Base-by-base conservation (phyloP, 2,888 invertebrate species). In the Coronaproctus castanopsis region DNA sequence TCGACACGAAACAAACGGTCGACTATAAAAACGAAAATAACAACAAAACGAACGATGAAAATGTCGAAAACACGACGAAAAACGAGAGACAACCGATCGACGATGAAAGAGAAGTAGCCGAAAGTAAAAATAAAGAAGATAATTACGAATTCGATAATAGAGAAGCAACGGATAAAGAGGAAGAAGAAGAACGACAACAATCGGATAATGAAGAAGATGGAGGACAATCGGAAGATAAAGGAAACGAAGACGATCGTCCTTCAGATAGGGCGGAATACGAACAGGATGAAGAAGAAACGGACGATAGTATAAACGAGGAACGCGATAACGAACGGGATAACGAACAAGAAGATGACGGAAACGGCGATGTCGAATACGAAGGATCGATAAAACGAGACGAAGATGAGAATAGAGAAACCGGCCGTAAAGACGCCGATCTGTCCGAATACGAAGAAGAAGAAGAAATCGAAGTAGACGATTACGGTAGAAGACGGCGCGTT, bases 401-500 rank as follows among this genome's bases (percentile, higher is more conserved):
- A 52, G 24, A 54, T 54, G 14, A 55, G 55, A 14, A 52, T 22
- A 24, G 18, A 24, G 36, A 56, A 54, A 22, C 36, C 55, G n/a
- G 2, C 19, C 24, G 55, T 50, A 54, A 54, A 21, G 57, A 59
- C 57, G 24, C 36, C 48, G 22, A 21, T 8, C 20, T 55, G 54
- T 51, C 18, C 22, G 21, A 36, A 24, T 48, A 52, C 21, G 59
- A 36, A 14, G 48, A 57, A 14, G 53, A 54, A 54, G 59, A 61
- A 57, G 62, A 36, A 5, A 14, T 8, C 14, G 14, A 36, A 36
- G 8, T 5, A 14, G 36, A 14, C 36, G 36, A 36, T 36, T 5
- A 36, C 8, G 14, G 14, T n/a, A 60, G 59, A 23, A 55, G 14
- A 49, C 68, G 68, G 62, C 66, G 67, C 22, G 67, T 68, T n/a